These are phyloP conservation scores for Agrypnia vestita DNA, from an alignment of 1,140 invertebrate genomes.

Conservation along the genomic window DNA sequence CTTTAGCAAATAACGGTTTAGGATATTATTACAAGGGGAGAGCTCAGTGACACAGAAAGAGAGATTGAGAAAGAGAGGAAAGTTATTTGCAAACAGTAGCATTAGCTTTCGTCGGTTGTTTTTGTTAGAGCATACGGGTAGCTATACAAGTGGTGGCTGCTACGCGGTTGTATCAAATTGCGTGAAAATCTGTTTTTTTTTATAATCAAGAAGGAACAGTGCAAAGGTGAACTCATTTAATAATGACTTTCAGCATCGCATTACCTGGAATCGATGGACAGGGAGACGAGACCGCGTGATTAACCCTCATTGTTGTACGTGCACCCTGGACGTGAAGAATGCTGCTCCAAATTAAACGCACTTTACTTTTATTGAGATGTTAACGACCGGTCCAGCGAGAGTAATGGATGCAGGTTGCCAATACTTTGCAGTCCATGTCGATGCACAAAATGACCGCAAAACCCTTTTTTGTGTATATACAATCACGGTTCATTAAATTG, in stretches of 20 bases:
- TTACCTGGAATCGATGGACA: not conserved
- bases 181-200: not conserved
- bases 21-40: too few species aligned
- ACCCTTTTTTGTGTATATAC: too few species aligned
- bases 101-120: too few species aligned
- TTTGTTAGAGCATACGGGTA: too few species aligned
- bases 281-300: not conserved
- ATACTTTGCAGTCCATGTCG: not conserved
- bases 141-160: too few species aligned
- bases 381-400: not conserved
- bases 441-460: too few species aligned
- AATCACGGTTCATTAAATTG: too few species aligned
- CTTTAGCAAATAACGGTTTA: too few species aligned
- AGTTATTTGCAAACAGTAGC: too few species aligned
- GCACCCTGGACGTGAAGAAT: not conserved
- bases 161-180: too few species aligned
- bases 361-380: not conserved
- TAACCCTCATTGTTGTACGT: constrained; percentile 7
- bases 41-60: too few species aligned
- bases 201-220: not conserved
- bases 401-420: not conserved
- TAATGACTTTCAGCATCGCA: not conserved
- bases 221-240: not conserved
- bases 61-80: too few species aligned
- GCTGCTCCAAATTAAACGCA: constrained; percentile 8